Evolutionary conservation across 2,113 vertebrate species (phyloP).

Genomic region (Xiphophorus maculatus): DNA sequence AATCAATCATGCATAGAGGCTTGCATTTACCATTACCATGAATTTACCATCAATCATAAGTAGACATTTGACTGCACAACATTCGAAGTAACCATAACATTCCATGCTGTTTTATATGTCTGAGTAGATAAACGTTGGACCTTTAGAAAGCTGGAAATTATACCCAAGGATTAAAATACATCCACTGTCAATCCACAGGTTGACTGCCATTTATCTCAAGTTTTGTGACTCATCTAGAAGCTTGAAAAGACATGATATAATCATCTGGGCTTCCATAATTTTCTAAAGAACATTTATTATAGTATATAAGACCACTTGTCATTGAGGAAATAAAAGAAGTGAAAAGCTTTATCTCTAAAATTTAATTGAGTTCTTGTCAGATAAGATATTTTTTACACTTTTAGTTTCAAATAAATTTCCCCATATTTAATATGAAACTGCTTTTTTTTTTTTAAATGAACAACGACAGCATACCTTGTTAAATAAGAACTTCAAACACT

Average conservation of each 20-base stretch:
- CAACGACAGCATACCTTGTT: conserved; percentile 6
- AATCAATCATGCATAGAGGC: no score
- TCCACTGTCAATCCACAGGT: no score
- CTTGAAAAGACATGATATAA: not conserved
- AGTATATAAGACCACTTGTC: not conserved
- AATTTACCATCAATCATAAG: not conserved
- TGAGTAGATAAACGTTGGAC: not conserved
- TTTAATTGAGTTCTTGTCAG: no score
- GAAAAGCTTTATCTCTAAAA: no score
- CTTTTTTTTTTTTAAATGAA: conserved; percentile 34
- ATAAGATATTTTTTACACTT: no score
- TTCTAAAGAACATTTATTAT: not conserved
- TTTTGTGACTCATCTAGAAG: not conserved
- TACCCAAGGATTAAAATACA: not conserved
- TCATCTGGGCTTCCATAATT: not conserved
- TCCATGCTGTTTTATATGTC: not conserved
- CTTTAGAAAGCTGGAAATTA: not conserved
- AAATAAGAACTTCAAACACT: not conserved
- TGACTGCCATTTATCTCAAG: not conserved
- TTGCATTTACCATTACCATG: not conserved
- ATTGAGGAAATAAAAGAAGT: no score
- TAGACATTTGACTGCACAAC: not conserved
- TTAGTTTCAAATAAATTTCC: not conserved
- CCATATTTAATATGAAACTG: conserved; percentile 34
- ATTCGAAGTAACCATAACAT: not conserved